Evolutionary conservation across 2,113 vertebrate genomes (phyloP), one percentile per base, ranked within the genome.

Genomic region (Nycticorax nycticorax): DNA sequence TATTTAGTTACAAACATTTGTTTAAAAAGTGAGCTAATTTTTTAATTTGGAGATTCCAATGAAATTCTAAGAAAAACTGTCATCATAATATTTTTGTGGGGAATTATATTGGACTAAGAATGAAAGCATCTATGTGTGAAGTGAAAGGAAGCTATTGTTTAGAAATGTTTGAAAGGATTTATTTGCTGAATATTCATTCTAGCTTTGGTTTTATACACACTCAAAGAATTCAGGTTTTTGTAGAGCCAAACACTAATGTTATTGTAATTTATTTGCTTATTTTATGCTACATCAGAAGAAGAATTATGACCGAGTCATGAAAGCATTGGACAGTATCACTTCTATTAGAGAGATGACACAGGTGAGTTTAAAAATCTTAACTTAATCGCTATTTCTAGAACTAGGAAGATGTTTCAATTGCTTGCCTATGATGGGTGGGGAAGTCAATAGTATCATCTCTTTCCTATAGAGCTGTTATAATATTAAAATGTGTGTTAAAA

Each of bases 341-440:
- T 99, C 99, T 50, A 99, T 99, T 89, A 98, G 99, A 98, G 99
- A 99, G 96, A 99, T 99, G 99, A 99, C 99, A 82, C 99, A 99
- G 97, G 99, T 99, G 96, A 97, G 97, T 87, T 81, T 71, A 82
- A 87, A 90, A 91, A 50, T 41, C 48, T 53, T 74, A 75, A 68
- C 5, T 50, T 76, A 60, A 77, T 21, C 9, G 6, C 21, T 60
- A n/a, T 75, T 93, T 91, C 56, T 92, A 45, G 33, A 45, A 66
- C 37, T n/a, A 53, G 26, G 48, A 62, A 68, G 52, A 5, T 90
- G 26, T 62, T 96, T 78, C 4, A 52, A 23, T 60, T 59, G 2
- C 30, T 47, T 71, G 14, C 14, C 7, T 30, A 0, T 78, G 39
- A 20, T 47, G 9, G 6, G 5, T 76, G 5, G 7, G 18, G 12